Evolutionary conservation across 2,797 vertebrate genomes (phyloP).

Genomic region (Ciconia nigra): DNA sequence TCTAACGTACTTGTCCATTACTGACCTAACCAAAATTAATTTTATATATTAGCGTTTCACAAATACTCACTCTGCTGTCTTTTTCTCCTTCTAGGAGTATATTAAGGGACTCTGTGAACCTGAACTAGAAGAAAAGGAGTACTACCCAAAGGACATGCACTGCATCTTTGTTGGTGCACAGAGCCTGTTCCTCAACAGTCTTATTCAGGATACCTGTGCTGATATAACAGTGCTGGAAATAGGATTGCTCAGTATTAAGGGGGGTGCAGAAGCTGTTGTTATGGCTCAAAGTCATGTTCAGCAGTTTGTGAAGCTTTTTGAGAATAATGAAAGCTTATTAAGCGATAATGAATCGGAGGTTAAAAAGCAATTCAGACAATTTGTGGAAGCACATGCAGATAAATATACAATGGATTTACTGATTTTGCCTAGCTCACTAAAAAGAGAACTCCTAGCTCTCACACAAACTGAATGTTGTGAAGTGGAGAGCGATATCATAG

Average conservation of each 20-base stretch:
- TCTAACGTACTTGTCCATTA: background rate
- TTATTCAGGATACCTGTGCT: slow-evolving; percentile 91
- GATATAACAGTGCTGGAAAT: slow-evolving; percentile 87
- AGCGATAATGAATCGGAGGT: slow-evolving; percentile 83
- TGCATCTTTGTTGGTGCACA: slow-evolving; percentile 92
- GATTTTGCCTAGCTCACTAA: slow-evolving; percentile 91
- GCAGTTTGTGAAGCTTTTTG: slow-evolving; percentile 92
- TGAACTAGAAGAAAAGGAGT: slow-evolving; percentile 88
- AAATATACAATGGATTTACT: slow-evolving; percentile 95
- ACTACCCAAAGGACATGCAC: slow-evolving; percentile 95
- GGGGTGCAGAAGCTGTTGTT: slow-evolving; percentile 88
- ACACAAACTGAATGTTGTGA: slow-evolving; percentile 71
- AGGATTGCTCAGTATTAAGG: slow-evolving; percentile 84
- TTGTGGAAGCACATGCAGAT: slow-evolving; percentile 93
- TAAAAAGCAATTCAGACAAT: slow-evolving; percentile 90
- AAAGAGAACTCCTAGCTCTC: slow-evolving; percentile 89
- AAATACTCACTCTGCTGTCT: background rate
- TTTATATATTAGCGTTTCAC: background rate
- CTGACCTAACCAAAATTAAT: background rate
- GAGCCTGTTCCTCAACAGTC: slow-evolving; percentile 87
- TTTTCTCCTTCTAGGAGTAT: slow-evolving; percentile 82
- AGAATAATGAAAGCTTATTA: slow-evolving; percentile 82
- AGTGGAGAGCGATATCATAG: background rate
- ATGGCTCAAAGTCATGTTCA: slow-evolving; percentile 95
- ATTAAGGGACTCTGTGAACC: slow-evolving; percentile 94